A percentile compares a stretch with the other conserved stretches of the same genome.
Evolutionary conservation across 1,140 invertebrate species (phyloP).

Genomic region (Idris sp.): DNA sequence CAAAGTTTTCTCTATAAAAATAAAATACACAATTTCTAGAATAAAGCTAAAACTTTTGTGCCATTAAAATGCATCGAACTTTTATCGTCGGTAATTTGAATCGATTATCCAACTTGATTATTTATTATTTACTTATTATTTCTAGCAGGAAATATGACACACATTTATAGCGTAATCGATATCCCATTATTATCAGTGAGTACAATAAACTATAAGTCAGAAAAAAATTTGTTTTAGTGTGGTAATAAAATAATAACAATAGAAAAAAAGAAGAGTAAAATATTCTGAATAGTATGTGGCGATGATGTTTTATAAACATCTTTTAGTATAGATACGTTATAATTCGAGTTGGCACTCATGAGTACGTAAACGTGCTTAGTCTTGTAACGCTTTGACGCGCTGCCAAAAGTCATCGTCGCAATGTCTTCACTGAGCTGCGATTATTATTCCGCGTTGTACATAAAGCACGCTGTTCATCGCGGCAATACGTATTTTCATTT

Average conservation of each 20-base stretch:
- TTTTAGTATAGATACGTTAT: constrained; percentile 59
- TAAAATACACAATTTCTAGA: too few species aligned
- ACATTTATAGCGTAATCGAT: constrained; percentile 22
- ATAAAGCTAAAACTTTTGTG: too few species aligned
- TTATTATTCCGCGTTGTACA: constrained; percentile 51
- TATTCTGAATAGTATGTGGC: constrained; percentile 10
- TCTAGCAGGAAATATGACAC: background rate
- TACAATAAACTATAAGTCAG: background rate
- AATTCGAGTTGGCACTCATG: constrained; percentile 58
- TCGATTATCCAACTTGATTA: background rate
- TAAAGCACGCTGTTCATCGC: constrained; percentile 38
- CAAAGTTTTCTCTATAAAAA: too few species aligned
- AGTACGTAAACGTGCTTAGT: constrained; percentile 58
- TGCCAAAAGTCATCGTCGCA: constrained; percentile 59
- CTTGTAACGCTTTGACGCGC: constrained; percentile 58
- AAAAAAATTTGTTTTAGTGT: too few species aligned
- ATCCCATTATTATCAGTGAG: constrained; percentile 9
- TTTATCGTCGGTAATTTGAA: too few species aligned
- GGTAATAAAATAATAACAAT: constrained; percentile 2
- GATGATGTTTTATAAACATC: constrained; percentile 62
- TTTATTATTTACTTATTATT: background rate
- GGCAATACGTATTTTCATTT: constrained; percentile 42
- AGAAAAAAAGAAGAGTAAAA: constrained; percentile 2
- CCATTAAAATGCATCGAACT: too few species aligned
- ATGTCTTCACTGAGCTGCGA: constrained; percentile 55